These are phyloP conservation scores for Ischnus inquisitorius DNA, from an alignment of 2,888 invertebrate species.

Conservation along the genomic window DNA sequence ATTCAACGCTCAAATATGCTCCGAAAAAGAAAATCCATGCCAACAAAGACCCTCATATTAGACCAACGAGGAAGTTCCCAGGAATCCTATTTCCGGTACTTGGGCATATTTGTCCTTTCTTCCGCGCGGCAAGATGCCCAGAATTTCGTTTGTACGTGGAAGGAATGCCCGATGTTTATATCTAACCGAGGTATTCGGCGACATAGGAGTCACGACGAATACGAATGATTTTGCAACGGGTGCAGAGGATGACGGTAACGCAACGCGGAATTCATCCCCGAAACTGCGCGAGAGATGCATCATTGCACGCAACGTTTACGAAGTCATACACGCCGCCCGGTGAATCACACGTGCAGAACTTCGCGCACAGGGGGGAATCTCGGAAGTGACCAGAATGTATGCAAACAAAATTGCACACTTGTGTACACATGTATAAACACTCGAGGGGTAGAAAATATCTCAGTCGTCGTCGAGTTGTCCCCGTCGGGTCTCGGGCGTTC, in stretches of 20 bases:
- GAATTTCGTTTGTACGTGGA: not conserved
- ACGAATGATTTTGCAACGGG: slow-evolving; percentile 20
- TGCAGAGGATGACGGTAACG: slow-evolving; percentile 10
- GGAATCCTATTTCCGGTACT: not conserved
- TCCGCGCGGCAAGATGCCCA: not conserved
- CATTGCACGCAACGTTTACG: slow-evolving; percentile 54
- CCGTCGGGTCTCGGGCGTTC: slow-evolving; percentile 39
- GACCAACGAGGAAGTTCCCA: not conserved
- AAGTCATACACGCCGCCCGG: slow-evolving; percentile 39
- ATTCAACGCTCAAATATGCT: too few relatives aligned
- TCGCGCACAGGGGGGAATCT: slow-evolving; percentile 51
- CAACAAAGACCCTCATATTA: not conserved
- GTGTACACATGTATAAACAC: not conserved
- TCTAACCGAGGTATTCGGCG: slow-evolving; percentile 14
- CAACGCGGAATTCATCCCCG: slow-evolving; percentile 27
- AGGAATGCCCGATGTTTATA: not conserved
- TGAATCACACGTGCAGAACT: slow-evolving; percentile 51
- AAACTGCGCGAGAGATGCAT: not conserved
- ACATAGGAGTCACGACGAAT: slow-evolving; percentile 29
- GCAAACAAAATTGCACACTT: slow-evolving; percentile 20
- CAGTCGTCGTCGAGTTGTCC: slow-evolving; percentile 36
- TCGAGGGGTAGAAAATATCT: slow-evolving; percentile 35
- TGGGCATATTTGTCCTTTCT: not conserved
- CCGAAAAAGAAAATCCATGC: too few relatives aligned
- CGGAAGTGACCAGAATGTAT: slow-evolving; percentile 63